A percentile compares a stretch with the other conserved stretches of the same genome.
phyloP scores from a whole-genome alignment of 2,797 vertebrate genomes.

The Hipposideros larvatus region DNA sequence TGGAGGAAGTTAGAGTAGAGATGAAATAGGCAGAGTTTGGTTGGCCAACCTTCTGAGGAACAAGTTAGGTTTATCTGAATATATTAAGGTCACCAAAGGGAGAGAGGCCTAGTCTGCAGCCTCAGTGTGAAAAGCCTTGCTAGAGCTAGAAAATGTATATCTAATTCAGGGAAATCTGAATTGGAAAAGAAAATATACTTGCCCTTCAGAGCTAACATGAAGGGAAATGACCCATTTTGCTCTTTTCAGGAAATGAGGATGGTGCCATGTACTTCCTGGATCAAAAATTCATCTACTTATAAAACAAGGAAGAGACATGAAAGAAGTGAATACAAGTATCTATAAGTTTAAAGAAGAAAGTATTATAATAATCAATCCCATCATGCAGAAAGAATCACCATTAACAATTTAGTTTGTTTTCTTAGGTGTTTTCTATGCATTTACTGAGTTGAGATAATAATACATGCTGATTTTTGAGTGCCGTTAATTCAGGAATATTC shows the following conservation, averaged over 20 bases:
- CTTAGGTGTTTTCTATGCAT: constrained; percentile 14
- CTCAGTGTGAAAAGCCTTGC: background rate
- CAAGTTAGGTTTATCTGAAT: background rate
- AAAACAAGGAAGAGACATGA: background rate
- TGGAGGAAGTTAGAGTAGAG: constrained; percentile 27
- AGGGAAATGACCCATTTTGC: background rate
- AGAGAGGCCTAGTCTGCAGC: background rate
- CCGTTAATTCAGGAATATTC: constrained; percentile 20
- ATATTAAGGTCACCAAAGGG: background rate
- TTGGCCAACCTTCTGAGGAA: background rate
- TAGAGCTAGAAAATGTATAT: background rate
- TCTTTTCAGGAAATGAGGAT: background rate
- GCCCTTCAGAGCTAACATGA: background rate
- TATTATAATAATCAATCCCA: background rate
- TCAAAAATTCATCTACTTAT: background rate
- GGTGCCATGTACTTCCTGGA: background rate
- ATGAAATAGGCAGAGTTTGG: background rate
- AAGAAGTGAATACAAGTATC: background rate
- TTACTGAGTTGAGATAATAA: background rate
- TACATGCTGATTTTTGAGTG: constrained; percentile 23
- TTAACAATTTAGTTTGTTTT: constrained; percentile 27
- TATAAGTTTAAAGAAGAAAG: constrained; percentile 39
- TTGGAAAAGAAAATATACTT: constrained; percentile 26
- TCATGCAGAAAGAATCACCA: background rate
- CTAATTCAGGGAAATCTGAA: constrained; percentile 40